phyloP scores from a whole-genome alignment of 2,113 vertebrate species.

The Actenoides lindsayi region DNA sequence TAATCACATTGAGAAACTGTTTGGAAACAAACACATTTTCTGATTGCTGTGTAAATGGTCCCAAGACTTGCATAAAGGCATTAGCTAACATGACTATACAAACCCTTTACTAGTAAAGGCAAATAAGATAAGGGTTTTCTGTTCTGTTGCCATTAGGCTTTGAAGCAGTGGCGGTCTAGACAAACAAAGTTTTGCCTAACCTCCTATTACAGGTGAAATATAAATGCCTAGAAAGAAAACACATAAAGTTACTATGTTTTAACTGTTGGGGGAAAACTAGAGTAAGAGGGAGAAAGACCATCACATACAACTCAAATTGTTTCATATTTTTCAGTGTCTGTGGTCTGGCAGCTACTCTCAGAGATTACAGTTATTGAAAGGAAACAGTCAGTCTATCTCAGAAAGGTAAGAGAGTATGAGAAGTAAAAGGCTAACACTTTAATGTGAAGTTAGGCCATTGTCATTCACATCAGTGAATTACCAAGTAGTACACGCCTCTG shows the following conservation, averaged over 20 bases:
- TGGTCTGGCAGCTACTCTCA: neutral
- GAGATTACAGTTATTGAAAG: neutral
- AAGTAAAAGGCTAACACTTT: neutral
- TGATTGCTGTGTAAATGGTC: neutral
- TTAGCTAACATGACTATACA: neutral
- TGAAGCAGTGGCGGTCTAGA: neutral
- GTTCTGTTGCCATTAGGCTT: neutral
- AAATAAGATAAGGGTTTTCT: slow-evolving; percentile 56
- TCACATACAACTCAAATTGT: neutral
- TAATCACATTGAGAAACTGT: neutral
- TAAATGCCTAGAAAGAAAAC: neutral
- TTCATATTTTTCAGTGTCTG: neutral
- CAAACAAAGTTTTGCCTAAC: slow-evolving; percentile 13
- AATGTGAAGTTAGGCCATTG: neutral
- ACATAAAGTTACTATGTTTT: neutral
- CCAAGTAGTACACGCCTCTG: neutral
- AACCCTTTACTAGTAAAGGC: neutral
- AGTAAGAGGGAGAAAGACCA: neutral
- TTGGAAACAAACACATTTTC: neutral
- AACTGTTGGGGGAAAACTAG: neutral
- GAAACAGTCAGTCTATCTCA: neutral
- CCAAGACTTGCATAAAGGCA: slow-evolving; percentile 24
- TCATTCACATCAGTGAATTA: neutral
- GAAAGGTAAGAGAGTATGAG: neutral
- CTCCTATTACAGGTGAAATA: slow-evolving; percentile 3